Evolutionary conservation across 1,140 invertebrate genomes (phyloP).

Genomic region (Octopus bimaculoides): DNA sequence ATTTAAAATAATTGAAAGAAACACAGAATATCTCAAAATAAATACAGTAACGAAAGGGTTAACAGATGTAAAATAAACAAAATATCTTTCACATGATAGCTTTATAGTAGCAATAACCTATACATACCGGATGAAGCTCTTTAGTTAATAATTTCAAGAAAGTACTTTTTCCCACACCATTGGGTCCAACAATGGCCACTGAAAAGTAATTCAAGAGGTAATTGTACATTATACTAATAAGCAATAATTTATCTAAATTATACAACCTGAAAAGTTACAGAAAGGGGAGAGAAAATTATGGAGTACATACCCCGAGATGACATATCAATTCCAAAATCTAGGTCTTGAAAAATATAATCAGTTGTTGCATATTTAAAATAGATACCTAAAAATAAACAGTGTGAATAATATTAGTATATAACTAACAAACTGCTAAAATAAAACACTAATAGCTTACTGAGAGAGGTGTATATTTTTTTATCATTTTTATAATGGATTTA

Average conservation of each 20-base stretch:
- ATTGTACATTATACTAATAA: too few species aligned
- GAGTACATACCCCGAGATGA: conserved; percentile 73
- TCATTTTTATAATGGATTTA: too few species aligned
- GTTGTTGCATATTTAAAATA: conserved; percentile 79
- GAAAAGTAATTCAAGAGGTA: conserved; percentile 26
- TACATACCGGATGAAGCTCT: conserved; percentile 70
- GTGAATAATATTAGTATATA: not conserved
- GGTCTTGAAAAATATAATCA: conserved; percentile 76
- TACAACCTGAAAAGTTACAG: too few species aligned
- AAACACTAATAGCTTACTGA: not conserved
- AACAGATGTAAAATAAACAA: not conserved
- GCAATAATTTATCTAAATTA: too few species aligned
- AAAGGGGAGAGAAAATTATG: too few species aligned
- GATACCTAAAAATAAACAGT: conserved; percentile 66
- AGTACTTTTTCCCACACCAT: conserved; percentile 92
- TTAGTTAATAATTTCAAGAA: conserved; percentile 90
- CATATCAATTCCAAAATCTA: conserved; percentile 95
- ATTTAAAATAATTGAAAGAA: too few species aligned
- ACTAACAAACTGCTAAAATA: not conserved
- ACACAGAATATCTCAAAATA: too few species aligned
- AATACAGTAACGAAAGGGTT: too few species aligned
- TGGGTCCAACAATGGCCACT: conserved; percentile 65
- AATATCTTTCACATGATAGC: not conserved
- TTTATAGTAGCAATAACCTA: not conserved
- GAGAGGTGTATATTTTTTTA: too few species aligned